Percentiles rank a stretch among this genome's conserved stretches.
Evolutionary conservation across 2,113 vertebrate species (phyloP).

Genomic region (Dasyornis broadbenti): DNA sequence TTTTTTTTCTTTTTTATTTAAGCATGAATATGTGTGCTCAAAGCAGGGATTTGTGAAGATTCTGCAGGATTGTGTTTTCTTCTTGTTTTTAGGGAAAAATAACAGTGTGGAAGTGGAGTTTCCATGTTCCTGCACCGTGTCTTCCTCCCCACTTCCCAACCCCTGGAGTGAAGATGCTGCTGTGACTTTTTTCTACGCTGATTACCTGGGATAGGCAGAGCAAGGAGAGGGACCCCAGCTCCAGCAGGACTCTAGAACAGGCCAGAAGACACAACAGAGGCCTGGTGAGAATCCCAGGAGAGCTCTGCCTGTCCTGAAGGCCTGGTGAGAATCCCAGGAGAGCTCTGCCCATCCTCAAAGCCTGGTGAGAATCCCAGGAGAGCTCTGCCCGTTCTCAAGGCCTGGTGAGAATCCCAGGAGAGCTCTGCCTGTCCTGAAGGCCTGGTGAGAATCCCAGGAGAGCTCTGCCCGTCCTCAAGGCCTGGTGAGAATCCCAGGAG

Average conservation of each 20-base stretch:
- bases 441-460: background rate
- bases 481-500: background rate
- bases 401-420: background rate
- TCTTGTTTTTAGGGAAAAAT: background rate
- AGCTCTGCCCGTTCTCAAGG: rapidly evolving
- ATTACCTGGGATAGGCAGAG: background rate
- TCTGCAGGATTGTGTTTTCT: background rate
- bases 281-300: background rate
- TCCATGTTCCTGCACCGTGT: background rate
- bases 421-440: rapidly evolving
- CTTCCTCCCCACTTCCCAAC: background rate
- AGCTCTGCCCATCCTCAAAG: rapidly evolving
- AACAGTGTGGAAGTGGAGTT: background rate
- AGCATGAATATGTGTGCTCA: background rate
- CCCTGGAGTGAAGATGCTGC: rapidly evolving
- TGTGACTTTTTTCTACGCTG: rapidly evolving
- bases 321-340: background rate
- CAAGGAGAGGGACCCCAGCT: background rate
- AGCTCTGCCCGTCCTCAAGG: rapidly evolving
- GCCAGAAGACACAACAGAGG: background rate
- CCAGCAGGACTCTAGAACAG: background rate
- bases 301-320: rapidly evolving
- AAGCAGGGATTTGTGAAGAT: background rate
- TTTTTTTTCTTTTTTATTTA: background rate
- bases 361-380: background rate